phyloP scores from a whole-genome alignment of 2,797 vertebrate species.

The Dromococcyx pavoninus region DNA sequence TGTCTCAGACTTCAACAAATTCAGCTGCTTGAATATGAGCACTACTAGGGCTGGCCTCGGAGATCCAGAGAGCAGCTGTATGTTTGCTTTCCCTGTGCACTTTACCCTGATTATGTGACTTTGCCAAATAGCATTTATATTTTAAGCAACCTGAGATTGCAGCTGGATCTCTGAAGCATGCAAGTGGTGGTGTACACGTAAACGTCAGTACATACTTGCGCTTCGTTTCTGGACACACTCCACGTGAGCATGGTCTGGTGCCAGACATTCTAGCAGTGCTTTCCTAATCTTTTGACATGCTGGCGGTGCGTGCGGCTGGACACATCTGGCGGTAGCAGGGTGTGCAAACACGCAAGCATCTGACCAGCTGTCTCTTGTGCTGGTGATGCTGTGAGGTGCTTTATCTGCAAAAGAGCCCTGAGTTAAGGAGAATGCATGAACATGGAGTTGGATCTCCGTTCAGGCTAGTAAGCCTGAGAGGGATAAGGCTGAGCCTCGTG shows the following conservation, averaged over 20 bases:
- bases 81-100: slow-evolving; percentile 27
- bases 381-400: rapidly evolving
- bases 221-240: not conserved
- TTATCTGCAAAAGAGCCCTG: not conserved
- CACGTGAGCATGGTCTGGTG: rapidly evolving
- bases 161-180: not conserved
- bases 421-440: not conserved
- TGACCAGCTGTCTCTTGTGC: not conserved
- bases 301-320: not conserved
- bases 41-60: not conserved
- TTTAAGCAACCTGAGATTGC: not conserved
- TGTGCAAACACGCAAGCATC: not conserved
- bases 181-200: rapidly evolving
- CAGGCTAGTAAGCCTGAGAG: rapidly evolving
- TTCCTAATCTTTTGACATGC: rapidly evolving
- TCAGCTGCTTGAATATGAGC: not conserved
- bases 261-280: not conserved
- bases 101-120: slow-evolving; percentile 3
- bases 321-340: not conserved
- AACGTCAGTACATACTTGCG: not conserved
- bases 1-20: too few relatives aligned
- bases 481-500: rapidly evolving
- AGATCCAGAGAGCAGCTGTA: not conserved
- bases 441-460: rapidly evolving
- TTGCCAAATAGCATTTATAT: not conserved